Conservation (phyloP, 1,140 invertebrate genomes). For the Conus betulinus region DNA sequence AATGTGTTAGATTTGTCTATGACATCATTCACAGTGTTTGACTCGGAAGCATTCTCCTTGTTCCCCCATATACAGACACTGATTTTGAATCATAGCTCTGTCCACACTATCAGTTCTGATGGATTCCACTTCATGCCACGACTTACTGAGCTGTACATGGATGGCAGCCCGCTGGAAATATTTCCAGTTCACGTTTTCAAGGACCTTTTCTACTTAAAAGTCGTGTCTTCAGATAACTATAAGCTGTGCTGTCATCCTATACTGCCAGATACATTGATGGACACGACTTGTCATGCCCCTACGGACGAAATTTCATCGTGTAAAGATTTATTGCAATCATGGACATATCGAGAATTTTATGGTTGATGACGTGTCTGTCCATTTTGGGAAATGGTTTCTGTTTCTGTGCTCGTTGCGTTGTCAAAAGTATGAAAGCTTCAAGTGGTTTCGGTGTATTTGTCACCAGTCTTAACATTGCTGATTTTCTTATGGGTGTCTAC, state of each 20-base stretch:
- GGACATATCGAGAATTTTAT: slow-evolving; percentile 41
- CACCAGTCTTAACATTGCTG: slow-evolving; percentile 38
- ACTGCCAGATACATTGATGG: not conserved
- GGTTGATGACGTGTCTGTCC: slow-evolving; percentile 47
- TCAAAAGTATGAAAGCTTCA: slow-evolving; percentile 33
- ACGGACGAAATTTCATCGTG: slow-evolving; percentile 51
- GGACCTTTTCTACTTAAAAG: slow-evolving; percentile 29
- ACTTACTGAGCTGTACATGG: slow-evolving; percentile 30
- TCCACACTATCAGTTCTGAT: not conserved
- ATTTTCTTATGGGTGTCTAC: slow-evolving; percentile 35
- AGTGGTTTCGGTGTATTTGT: slow-evolving; percentile 50
- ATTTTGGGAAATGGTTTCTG: slow-evolving; percentile 49
- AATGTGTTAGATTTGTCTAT: not conserved
- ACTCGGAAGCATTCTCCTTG: not conserved
- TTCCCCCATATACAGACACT: slow-evolving; percentile 7
- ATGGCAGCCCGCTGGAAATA: slow-evolving; percentile 20
- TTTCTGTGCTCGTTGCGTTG: slow-evolving; percentile 16
- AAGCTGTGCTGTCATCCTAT: slow-evolving; percentile 45
- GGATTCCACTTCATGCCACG: slow-evolving; percentile 3
- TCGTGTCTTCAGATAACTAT: slow-evolving; percentile 39
- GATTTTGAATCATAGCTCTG: not conserved
- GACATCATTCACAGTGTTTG: not conserved
- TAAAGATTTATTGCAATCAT: slow-evolving; percentile 42
- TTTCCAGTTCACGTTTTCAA: slow-evolving; percentile 42
- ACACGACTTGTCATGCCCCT: not conserved